Base-by-base conservation (phyloP, 2,888 invertebrate genomes). In the Odontocerum albicorne region DNA sequence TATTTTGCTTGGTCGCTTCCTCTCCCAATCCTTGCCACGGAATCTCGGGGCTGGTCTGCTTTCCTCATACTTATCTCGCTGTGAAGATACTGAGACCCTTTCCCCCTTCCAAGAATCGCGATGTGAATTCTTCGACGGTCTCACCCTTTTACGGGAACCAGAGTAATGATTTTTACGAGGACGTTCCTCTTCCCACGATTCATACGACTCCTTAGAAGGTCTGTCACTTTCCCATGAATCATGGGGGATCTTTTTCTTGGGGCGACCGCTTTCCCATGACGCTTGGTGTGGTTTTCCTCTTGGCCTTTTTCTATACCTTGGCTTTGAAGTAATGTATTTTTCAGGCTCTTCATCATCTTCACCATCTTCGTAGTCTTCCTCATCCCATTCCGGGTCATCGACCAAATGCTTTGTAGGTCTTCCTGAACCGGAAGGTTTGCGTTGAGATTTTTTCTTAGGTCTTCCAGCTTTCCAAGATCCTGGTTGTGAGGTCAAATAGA, bases 161-260 rank as follows among this genome's bases (percentile, higher is more conserved):
- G 27, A 27, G 10, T 35, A 6, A 7, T 12, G 12, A 35, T 15
- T 12, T 35, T 46, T 35, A n/a, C 21, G 12, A 13, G 27, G 22
- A 4, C 40, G 17, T 27, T 31, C 21, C 19, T 36, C 15, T 33
- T 50, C 22, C 43, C 50, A 43, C 3, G 21, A 19, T 7, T 22
- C 22, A 12, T 43, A 12, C 4, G 21, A 21, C 3, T 32, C 8
- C 22, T 50, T 42, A 10, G 10, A 7, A 4, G 42, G 40, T 19
- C 21, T 19, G 0, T 50, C 35, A 2, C n/a, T 20, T 21, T 33
- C 43, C 35, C 32, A 42, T 10, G 15, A 22, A 7, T 4, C 10
- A 27, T 27, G 27, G 27, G 4, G 27, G n/a, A 8, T 10, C 10
- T 4, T 12, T 12, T 35, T 35, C 8, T 6, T 35, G 4, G 35